phyloP scores from a whole-genome alignment of 37 sponge, comb jelly and placozoan species.

The Chondrosia reniformis region DNA sequence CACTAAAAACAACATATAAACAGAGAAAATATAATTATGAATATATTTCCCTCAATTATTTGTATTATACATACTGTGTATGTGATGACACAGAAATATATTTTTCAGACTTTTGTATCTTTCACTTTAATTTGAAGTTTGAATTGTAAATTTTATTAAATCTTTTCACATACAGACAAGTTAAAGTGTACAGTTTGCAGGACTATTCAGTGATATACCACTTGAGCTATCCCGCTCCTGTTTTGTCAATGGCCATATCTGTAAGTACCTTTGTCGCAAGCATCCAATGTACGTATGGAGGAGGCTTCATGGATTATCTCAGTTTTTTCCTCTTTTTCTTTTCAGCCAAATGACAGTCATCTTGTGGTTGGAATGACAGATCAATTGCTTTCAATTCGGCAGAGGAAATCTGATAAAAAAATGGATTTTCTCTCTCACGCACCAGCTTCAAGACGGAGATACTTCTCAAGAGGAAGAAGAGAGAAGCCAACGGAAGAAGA shows the following conservation, averaged over 20 bases:
- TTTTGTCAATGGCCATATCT: conserved; percentile 31
- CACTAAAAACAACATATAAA: no score
- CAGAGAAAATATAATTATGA: no score
- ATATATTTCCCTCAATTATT: no score
- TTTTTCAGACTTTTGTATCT: no score
- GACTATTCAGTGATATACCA: conserved; percentile 73
- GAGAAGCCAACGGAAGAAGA: conserved; percentile 58
- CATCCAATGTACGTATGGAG: background rate
- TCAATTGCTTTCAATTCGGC: conserved; percentile 71
- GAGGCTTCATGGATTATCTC: background rate
- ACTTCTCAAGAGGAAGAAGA: conserved; percentile 72
- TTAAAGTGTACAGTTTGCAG: conserved; percentile 89
- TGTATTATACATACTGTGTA: no score
- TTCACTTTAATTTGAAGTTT: no score
- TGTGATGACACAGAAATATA: no score
- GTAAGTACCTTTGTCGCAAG: conserved; percentile 37
- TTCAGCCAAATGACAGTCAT: conserved; percentile 82
- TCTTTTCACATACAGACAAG: conserved; percentile 31
- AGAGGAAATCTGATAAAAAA: background rate
- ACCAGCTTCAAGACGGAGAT: conserved; percentile 29
- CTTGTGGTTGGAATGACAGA: conserved; percentile 92
- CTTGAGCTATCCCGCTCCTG: conserved; percentile 7
- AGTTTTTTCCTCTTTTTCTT: background rate
- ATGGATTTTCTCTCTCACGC: conserved; percentile 10
- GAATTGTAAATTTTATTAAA: no score